Conservation (phyloP, 2,888 invertebrate species). For the Hirtodrosophila trivittata region DNA sequence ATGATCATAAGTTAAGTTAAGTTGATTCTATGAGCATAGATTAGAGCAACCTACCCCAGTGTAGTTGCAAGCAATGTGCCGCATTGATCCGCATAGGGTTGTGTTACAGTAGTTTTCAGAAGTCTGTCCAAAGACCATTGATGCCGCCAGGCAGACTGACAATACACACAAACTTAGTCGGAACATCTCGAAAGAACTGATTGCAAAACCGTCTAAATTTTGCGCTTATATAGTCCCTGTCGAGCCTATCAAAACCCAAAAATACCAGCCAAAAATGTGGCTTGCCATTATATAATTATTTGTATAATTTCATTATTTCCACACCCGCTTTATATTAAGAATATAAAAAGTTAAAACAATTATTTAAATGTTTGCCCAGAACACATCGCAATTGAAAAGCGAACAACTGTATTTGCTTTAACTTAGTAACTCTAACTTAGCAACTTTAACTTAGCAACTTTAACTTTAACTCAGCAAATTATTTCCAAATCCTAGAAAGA, state of each 20-base stretch:
- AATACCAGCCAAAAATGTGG: conserved; percentile 7
- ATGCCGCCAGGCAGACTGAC: conserved; percentile 4
- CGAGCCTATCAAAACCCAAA: neutral
- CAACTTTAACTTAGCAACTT: too few relatives aligned
- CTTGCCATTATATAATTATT: conserved; percentile 1
- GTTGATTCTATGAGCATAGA: neutral
- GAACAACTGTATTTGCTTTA: conserved; percentile 22
- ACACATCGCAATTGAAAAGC: neutral
- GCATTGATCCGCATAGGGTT: conserved; percentile 27
- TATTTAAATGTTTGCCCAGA: conserved; percentile 7
- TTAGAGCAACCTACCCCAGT: conserved; percentile 35
- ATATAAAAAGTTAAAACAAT: conserved; percentile 7
- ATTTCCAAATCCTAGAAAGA: too few relatives aligned
- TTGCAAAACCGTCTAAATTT: neutral
- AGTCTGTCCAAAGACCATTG: conserved; percentile 9
- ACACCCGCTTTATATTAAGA: neutral
- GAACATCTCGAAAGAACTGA: conserved; percentile 26
- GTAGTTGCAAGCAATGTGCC: conserved; percentile 56
- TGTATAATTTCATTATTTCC: conserved; percentile 11
- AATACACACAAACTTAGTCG: conserved; percentile 27
- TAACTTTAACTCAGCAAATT: too few relatives aligned
- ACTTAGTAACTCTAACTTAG: too few relatives aligned
- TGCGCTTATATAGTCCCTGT: conserved; percentile 37
- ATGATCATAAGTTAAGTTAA: neutral
- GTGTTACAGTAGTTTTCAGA: conserved; percentile 40